phyloP scores from a whole-genome alignment of 2,797 vertebrate species.

The Fratercula arctica region DNA sequence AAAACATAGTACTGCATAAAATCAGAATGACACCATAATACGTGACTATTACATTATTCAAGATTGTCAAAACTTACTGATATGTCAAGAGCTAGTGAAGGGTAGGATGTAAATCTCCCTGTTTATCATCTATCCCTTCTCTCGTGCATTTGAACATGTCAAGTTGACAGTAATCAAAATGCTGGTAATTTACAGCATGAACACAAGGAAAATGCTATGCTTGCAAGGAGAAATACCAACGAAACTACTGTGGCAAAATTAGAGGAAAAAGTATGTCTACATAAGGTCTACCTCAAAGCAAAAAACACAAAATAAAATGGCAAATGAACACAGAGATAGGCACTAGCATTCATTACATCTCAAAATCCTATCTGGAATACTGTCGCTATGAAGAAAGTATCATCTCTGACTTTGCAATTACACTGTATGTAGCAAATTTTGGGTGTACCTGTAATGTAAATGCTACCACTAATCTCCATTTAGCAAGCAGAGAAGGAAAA shows the following conservation, averaged over 20 bases:
- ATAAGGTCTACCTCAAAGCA: background rate
- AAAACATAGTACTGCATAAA: background rate
- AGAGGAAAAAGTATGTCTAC: background rate
- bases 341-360: background rate
- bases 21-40: background rate
- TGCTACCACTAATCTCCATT: background rate
- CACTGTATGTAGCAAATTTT: rapidly evolving
- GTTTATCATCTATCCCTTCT: background rate
- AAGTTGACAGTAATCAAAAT: background rate
- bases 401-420: background rate
- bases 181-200: background rate
- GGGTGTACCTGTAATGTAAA: background rate
- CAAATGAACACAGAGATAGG: background rate
- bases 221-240: background rate
- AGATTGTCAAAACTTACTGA: background rate
- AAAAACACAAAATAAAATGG: background rate
- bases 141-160: background rate
- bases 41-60: background rate
- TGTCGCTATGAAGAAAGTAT: background rate
- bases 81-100: background rate
- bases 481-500: background rate
- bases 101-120: background rate
- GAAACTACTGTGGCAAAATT: background rate
- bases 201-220: background rate
- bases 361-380: background rate